A percentile compares a stretch with the other conserved stretches of the same genome.
phyloP scores from a whole-genome alignment of 35 echinoderm and acorn worm species.

The Apostichopus japonicus region DNA sequence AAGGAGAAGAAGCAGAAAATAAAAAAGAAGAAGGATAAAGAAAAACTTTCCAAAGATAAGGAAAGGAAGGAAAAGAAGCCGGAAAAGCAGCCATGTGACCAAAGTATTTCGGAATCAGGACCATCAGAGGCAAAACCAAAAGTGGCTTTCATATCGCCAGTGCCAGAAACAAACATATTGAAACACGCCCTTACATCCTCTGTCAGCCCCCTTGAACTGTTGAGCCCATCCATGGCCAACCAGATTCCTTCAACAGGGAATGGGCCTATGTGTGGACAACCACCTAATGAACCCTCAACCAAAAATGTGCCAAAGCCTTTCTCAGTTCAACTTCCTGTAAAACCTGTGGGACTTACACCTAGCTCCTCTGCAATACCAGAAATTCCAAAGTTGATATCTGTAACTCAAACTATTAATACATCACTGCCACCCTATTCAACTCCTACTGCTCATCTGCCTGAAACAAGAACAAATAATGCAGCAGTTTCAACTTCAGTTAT shows the following conservation, averaged over 20 bases:
- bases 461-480: conserved; percentile 47
- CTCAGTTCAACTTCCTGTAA: conserved; percentile 38
- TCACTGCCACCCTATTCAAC: conserved; percentile 51
- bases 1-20: conserved; percentile 84
- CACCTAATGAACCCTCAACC: conserved; percentile 31
- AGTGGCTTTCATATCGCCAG: conserved; percentile 51
- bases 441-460: conserved; percentile 47
- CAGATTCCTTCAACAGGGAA: conserved; percentile 36
- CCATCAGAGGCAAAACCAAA: conserved; percentile 55
- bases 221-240: conserved; percentile 31
- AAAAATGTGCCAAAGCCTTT: conserved; percentile 67
- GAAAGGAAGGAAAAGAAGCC: conserved; percentile 58
- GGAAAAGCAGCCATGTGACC: conserved; percentile 43
- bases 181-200: conserved; percentile 87
- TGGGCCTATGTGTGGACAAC: conserved; percentile 14
- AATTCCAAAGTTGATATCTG: conserved; percentile 93
- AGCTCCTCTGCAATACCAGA: conserved; percentile 71
- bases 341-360: conserved; percentile 27
- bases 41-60: conserved; percentile 6
- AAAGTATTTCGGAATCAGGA: conserved; percentile 34
- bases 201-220: conserved; percentile 74
- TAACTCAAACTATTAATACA: conserved; percentile 69
- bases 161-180: conserved; percentile 86
- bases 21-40: conserved; percentile 30
- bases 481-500: conserved; percentile 46